These are phyloP conservation scores for Charadrius vociferus DNA, from an alignment of 2,113 vertebrate species.

Conservation along the genomic window DNA sequence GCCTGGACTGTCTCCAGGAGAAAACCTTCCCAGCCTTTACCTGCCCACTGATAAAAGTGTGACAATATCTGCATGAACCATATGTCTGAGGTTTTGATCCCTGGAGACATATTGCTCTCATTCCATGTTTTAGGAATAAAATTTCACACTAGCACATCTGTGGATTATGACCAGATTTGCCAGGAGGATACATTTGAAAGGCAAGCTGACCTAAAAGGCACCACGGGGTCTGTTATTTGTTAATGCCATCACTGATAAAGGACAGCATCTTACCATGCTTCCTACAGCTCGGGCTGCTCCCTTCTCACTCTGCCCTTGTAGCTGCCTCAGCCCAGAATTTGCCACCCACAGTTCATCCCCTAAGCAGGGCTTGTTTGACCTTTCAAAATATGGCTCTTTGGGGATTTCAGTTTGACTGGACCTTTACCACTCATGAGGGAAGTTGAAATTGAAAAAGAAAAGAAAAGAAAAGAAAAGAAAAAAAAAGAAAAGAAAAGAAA, in stretches of 20 bases:
- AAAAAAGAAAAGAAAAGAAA: background rate
- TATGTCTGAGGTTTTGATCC: background rate
- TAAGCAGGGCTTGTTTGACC: background rate
- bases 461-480: background rate
- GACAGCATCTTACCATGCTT: background rate
- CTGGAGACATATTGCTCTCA: background rate
- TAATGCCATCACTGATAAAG: background rate
- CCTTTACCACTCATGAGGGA: background rate
- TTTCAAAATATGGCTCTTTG: background rate
- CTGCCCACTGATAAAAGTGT: background rate
- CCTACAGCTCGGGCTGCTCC: background rate
- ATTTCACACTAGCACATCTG: background rate
- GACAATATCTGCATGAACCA: background rate
- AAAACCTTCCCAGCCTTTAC: background rate
- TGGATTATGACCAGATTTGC: background rate
- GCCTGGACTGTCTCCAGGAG: background rate
- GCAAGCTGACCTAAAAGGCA: background rate
- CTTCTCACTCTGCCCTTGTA: background rate
- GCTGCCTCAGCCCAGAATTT: background rate
- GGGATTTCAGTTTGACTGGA: background rate
- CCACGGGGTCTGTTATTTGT: background rate
- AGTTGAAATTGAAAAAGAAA: background rate
- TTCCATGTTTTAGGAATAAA: background rate
- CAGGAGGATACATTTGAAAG: background rate
- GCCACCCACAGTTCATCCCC: constrained; percentile 11